phyloP scores from a whole-genome alignment of 2,113 vertebrate species.

The Hyaena hyaena region DNA sequence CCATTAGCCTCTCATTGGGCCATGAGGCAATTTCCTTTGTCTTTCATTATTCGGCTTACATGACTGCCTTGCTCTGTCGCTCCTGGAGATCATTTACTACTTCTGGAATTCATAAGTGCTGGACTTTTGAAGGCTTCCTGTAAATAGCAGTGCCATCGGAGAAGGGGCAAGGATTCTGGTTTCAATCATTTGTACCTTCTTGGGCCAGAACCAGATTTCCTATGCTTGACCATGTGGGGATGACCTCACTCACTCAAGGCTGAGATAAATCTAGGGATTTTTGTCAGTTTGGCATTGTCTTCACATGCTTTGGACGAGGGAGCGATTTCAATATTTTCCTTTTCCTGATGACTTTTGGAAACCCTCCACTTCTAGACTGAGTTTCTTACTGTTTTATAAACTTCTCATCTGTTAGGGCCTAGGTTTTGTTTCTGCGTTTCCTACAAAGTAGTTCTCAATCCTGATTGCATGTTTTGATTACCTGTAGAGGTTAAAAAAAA shows the following conservation, averaged over 20 bases:
- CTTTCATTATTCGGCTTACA: slow-evolving; percentile 31
- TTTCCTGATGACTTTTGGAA: not conserved
- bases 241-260: not conserved
- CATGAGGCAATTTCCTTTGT: slow-evolving; percentile 67
- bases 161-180: slow-evolving; percentile 53
- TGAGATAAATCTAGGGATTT: not conserved
- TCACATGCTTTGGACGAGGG: not conserved
- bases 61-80: not conserved
- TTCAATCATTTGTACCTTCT: slow-evolving; percentile 66
- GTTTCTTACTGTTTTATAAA: not conserved
- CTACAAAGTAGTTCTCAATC: not conserved
- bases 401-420: not conserved
- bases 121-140: slow-evolving; percentile 46
- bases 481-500: not conserved
- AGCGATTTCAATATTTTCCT: not conserved
- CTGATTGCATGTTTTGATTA: not conserved
- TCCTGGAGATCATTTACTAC: slow-evolving; percentile 61
- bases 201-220: slow-evolving; percentile 34
- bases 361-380: not conserved
- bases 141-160: slow-evolving; percentile 52
- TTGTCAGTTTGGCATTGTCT: not conserved
- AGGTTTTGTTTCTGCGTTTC: not conserved
- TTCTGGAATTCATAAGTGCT: slow-evolving; percentile 74
- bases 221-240: not conserved
- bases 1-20: slow-evolving; percentile 56